These are phyloP conservation scores for Macrosoma leucophasiata DNA, from an alignment of 2,888 invertebrate species.

Conservation along the genomic window DNA sequence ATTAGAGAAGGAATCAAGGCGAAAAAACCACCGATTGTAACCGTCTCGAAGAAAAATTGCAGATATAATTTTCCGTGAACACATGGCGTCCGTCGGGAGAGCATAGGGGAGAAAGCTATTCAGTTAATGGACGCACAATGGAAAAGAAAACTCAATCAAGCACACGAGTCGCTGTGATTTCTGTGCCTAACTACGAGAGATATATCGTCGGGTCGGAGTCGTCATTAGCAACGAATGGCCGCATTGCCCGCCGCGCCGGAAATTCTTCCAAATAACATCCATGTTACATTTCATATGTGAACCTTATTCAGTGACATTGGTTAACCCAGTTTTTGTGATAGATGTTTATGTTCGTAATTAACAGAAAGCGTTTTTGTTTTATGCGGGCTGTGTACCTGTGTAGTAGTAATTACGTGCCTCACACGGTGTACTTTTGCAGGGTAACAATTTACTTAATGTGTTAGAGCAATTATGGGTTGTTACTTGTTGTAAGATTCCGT, in stretches of 20 bases:
- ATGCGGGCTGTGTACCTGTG: too few species aligned
- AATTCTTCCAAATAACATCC: constrained; percentile 54
- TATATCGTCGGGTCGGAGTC: constrained; percentile 60
- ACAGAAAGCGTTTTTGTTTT: too few species aligned
- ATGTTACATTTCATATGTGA: constrained; percentile 55
- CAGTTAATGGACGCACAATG: constrained; percentile 69
- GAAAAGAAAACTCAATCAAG: constrained; percentile 72
- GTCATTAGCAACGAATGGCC: constrained; percentile 60
- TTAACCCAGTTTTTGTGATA: too few species aligned
- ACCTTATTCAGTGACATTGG: too few species aligned
- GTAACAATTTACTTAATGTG: too few species aligned
- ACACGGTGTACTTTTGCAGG: too few species aligned
- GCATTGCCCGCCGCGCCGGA: constrained; percentile 43
- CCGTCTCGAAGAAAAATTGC: constrained; percentile 60
- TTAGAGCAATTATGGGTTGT: too few species aligned
- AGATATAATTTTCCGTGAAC: constrained; percentile 62
- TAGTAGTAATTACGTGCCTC: too few species aligned
- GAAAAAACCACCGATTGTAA: too few species aligned
- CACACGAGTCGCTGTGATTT: constrained; percentile 67
- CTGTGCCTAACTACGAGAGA: constrained; percentile 61
- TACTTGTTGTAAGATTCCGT: too few species aligned
- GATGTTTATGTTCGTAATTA: too few species aligned
- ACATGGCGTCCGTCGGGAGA: constrained; percentile 55
- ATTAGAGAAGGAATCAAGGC: too few species aligned
- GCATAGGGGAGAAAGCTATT: constrained; percentile 54